A percentile compares a stretch with the other conserved stretches of the same genome.
These are phyloP conservation scores for Aphis gossypii DNA, from an alignment of 1,140 invertebrate genomes.

Conservation along the genomic window DNA sequence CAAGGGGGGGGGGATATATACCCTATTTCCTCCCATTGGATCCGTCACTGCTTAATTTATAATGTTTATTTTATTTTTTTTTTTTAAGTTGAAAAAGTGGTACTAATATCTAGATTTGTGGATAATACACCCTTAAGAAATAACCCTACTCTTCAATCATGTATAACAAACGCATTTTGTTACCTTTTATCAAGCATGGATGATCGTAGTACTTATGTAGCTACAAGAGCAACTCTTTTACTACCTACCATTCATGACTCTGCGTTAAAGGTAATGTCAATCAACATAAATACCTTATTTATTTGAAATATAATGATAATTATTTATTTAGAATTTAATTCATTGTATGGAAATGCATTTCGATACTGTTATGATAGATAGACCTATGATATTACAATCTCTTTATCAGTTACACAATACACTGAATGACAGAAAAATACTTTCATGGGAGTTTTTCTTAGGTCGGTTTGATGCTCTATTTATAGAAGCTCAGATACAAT, in stretches of 20 bases:
- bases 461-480: conserved; percentile 96
- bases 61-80: conserved; percentile 60
- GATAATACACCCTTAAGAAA: conserved; percentile 85
- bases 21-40: too few species aligned
- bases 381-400: conserved; percentile 96
- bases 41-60: background rate
- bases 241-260: conserved; percentile 92
- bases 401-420: conserved; percentile 94
- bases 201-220: conserved; percentile 93
- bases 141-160: conserved; percentile 87
- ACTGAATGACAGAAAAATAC: conserved; percentile 86
- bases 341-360: conserved; percentile 92
- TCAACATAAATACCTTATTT: conserved; percentile 51
- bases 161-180: conserved; percentile 94
- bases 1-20: too few species aligned
- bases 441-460: conserved; percentile 98
- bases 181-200: conserved; percentile 95
- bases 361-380: conserved; percentile 92
- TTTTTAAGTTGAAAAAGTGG: conserved; percentile 85
- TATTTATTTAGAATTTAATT: conserved; percentile 72
- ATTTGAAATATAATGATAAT: background rate
- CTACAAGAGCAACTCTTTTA: conserved; percentile 90
- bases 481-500: conserved; percentile 90
- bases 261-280: conserved; percentile 72
- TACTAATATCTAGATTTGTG: conserved; percentile 90